Base-by-base conservation (phyloP, 1,140 invertebrate genomes). In the Papilio dardanus region DNA sequence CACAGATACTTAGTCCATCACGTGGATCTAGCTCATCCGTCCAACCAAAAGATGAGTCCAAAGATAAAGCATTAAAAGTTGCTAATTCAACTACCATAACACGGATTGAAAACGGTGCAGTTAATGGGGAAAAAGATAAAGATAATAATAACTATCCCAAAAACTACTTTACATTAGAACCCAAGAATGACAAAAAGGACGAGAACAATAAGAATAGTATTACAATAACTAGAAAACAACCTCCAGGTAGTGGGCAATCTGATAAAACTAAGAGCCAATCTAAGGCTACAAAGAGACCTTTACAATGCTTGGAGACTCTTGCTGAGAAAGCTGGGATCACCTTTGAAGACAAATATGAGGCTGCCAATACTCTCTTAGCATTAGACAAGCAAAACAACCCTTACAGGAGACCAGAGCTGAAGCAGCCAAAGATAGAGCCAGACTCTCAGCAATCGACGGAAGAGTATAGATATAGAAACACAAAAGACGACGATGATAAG, bases 341-440 rank as follows among this genome's bases (percentile, higher is more conserved):
- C 31, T 95, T 95, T 80, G 95, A 96, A 82, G 95, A 96, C 86
- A 95, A 95, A 87, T 96, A 95, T 90, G 95, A 96, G 88, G 94
- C 95, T 76, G 95, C 95, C 19, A 94, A 94, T 79, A 94, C 94
- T 35, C 79, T 95, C 75, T 79, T 95, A 75, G 94, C 94, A 78
- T 85, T 95, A 78, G 94, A 95, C 77, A 93, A 94, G 77, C 90
- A 92, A 71, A 93, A 92, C 68, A 89, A 79, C 68, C 82, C 80
- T n/a, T 90, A 88, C 68, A 79, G 90, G 5, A 83, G 90, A 77
- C 85, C 89, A 21, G 90, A 93, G 3, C 71, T 92, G 33, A 92
- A 92, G 79, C 84, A 89, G 71, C 84, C 88, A 2, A 93, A 93
- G 50, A 66, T 83, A 75, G 91, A 92, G 76, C 85, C 88, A 37